Conservation (phyloP, 2,888 invertebrate species). For the Euplagia quadripunctaria region DNA sequence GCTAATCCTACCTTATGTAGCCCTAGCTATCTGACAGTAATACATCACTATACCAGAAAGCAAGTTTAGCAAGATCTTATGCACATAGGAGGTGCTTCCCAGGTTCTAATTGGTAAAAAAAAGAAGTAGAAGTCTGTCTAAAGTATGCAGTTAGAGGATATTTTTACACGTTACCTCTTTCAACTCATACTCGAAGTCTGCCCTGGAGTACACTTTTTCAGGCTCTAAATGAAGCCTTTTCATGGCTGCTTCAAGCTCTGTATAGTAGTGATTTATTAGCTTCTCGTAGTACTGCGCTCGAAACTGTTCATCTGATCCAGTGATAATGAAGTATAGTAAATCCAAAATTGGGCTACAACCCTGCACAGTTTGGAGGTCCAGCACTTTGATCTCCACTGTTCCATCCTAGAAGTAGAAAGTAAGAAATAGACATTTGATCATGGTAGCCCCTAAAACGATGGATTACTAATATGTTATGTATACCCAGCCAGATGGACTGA, state of each 20-base stretch:
- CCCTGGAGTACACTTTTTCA: slow-evolving; percentile 10
- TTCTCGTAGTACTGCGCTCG: slow-evolving; percentile 49
- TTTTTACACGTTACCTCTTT: neutral
- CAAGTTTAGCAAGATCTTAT: too few relatives aligned
- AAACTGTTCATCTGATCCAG: slow-evolving; percentile 67
- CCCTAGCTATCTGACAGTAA: too few relatives aligned
- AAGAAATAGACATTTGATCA: neutral
- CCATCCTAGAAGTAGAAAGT: slow-evolving; percentile 58
- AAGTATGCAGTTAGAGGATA: neutral
- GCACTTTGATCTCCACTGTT: neutral
- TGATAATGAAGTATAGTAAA: slow-evolving; percentile 67
- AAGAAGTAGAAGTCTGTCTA: too few relatives aligned
- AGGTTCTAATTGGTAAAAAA: too few relatives aligned
- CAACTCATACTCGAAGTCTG: slow-evolving; percentile 1
- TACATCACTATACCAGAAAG: too few relatives aligned
- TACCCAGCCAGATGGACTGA: neutral
- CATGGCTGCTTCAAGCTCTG: neutral
- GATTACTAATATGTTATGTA: neutral
- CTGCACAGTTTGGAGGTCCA: slow-evolving; percentile 1
- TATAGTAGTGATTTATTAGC: slow-evolving; percentile 4
- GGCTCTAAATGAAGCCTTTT: slow-evolving; percentile 5
- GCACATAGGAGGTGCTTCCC: too few relatives aligned
- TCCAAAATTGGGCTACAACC: slow-evolving; percentile 62
- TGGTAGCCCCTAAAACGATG: neutral
- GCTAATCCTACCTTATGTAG: too few relatives aligned